phyloP scores from a whole-genome alignment of 2,113 vertebrate species.

The Larimichthys polyactis region DNA sequence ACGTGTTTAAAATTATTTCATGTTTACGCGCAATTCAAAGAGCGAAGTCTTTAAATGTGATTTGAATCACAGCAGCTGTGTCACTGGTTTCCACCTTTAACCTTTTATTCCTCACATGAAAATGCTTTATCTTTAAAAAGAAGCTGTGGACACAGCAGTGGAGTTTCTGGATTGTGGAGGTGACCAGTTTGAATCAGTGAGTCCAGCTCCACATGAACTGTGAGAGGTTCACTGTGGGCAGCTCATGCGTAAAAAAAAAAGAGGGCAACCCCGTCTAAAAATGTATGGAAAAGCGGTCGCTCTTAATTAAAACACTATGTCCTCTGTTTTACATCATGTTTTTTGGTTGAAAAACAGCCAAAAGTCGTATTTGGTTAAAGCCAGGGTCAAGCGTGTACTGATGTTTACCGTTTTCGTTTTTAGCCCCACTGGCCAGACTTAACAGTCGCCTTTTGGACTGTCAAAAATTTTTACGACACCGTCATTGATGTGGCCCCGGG shows the following conservation, averaged over 20 bases:
- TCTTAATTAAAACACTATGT: conserved; percentile 81
- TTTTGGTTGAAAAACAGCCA: conserved; percentile 62
- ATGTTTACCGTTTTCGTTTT: conserved; percentile 78
- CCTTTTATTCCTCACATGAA: too few relatives aligned
- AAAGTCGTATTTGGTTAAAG: conserved; percentile 70
- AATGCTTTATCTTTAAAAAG: too few relatives aligned
- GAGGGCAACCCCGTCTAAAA: conserved; percentile 61
- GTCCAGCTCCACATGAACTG: background rate
- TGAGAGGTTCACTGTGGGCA: conserved; percentile 52
- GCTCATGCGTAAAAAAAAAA: conserved; percentile 55
- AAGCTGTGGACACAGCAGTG: conserved; percentile 15
- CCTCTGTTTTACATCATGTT: conserved; percentile 73
- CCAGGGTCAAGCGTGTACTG: conserved; percentile 64
- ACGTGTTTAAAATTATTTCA: background rate
- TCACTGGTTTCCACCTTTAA: background rate
- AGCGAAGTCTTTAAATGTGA: too few relatives aligned
- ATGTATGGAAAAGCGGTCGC: conserved; percentile 51
- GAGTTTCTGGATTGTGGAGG: conserved; percentile 17
- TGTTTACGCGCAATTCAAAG: too few relatives aligned
- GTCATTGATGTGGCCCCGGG: conserved; percentile 78
- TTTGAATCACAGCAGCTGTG: background rate
- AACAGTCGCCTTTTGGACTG: conserved; percentile 77
- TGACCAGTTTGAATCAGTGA: conserved; percentile 23
- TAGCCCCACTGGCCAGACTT: conserved; percentile 67
- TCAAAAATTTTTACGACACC: conserved; percentile 76